Evolutionary conservation across 1,140 invertebrate species (phyloP).

Genomic region (Gryllus bimaculatus): DNA sequence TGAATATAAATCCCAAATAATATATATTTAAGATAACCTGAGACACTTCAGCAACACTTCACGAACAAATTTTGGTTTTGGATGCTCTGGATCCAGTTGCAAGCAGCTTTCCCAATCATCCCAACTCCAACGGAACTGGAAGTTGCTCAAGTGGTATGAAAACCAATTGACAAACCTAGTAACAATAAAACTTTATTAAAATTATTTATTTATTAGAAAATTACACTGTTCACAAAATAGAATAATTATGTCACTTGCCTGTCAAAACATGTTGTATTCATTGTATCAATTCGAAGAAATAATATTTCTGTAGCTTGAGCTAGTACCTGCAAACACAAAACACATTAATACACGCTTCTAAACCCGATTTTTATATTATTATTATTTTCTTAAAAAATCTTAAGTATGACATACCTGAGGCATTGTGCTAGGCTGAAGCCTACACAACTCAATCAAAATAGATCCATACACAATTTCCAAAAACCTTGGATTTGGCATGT

Average conservation of each 20-base stretch:
- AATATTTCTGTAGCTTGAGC: slow-evolving; percentile 96
- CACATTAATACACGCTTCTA: background rate
- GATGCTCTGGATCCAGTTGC: slow-evolving; percentile 78
- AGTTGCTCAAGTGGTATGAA: slow-evolving; percentile 97
- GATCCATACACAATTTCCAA: slow-evolving; percentile 93
- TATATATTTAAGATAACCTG: slow-evolving; percentile 43
- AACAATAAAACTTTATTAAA: slow-evolving; percentile 14
- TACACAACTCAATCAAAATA: slow-evolving; percentile 93
- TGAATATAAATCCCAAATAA: background rate
- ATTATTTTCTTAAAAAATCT: too few species aligned
- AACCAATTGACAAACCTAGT: slow-evolving; percentile 90
- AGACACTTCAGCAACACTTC: slow-evolving; percentile 87
- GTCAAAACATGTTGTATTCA: slow-evolving; percentile 95
- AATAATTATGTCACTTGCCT: slow-evolving; percentile 40
- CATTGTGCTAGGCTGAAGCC: slow-evolving; percentile 91
- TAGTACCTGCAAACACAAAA: slow-evolving; percentile 45
- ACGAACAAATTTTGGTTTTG: slow-evolving; percentile 89
- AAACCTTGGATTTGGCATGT: slow-evolving; percentile 77
- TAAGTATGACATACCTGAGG: slow-evolving; percentile 61
- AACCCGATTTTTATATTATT: background rate
- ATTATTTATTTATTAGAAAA: background rate
- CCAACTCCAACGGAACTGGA: slow-evolving; percentile 99
- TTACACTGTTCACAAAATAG: background rate
- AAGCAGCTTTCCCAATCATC: slow-evolving; percentile 85
- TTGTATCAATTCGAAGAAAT: slow-evolving; percentile 89